These are phyloP conservation scores for Cyanoderma ruficeps DNA, from an alignment of 2,113 vertebrate species.

Conservation along the genomic window DNA sequence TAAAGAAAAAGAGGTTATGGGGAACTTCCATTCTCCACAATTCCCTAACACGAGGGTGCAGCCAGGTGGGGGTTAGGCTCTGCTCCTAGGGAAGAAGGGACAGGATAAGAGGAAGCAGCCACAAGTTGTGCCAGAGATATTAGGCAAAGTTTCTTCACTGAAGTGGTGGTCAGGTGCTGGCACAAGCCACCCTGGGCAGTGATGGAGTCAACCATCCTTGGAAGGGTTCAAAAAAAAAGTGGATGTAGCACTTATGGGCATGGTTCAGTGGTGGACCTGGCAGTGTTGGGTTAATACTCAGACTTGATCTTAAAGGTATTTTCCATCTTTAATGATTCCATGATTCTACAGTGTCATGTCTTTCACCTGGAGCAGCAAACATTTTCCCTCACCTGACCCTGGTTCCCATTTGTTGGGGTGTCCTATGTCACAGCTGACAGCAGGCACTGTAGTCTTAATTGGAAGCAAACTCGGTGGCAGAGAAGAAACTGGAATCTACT, in stretches of 20 bases:
- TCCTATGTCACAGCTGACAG: not conserved
- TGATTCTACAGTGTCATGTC: fast-evolving
- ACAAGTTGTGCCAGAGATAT: not conserved
- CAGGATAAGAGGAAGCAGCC: fast-evolving
- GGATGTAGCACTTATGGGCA: not conserved
- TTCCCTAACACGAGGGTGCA: not conserved
- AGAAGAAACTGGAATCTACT: not conserved
- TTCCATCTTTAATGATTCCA: not conserved
- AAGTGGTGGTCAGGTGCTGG: not conserved
- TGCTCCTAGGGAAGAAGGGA: not conserved
- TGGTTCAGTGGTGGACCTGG: not conserved
- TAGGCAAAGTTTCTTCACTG: not conserved
- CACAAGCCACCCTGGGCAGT: not conserved
- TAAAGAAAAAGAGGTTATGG: not conserved
- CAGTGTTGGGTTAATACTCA: not conserved
- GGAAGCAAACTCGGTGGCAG: not conserved
- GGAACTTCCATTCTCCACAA: not conserved
- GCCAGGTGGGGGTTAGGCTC: not conserved
- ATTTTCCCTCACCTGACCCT: fast-evolving
- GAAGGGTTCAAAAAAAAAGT: not conserved
- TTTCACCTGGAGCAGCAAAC: not conserved
- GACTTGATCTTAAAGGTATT: not conserved
- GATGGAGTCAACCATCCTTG: not conserved
- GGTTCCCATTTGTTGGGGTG: not conserved
- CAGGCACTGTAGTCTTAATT: not conserved